Evolutionary conservation across 35 echinoderm and acorn worm species (phyloP), one percentile per base, ranked within the genome.

Genomic region (Lytechinus variegatus): DNA sequence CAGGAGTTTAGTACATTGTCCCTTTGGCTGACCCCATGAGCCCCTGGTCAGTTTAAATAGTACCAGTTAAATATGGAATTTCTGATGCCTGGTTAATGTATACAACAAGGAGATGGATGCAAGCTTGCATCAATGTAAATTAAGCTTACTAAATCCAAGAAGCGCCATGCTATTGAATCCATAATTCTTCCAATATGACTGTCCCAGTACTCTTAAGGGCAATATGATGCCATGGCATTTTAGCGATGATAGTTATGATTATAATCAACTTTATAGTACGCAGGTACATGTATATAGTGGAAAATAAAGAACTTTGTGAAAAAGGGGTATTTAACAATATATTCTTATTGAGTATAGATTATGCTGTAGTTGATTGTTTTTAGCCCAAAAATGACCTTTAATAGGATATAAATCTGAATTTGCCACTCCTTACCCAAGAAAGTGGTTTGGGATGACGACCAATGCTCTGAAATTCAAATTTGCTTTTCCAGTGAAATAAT

Each of bases 71-170:
- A 24, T 24, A 24, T 12, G 21, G 21, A 79, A 79, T n/a, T 5
- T 24, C 14, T n/a, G 21, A 16, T 79, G 16, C 66, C 14, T 4
- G 21, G 6, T 6, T 24, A 79, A 79, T 79, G 66, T 79, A 79
- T 79, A 79, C 66, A 79, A 79, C 66, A 24, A 79, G 21, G 16
- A 19, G 16, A 79, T 24, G n/a, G 13, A 5, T 4, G 66, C 66
- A 79, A 79, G 66, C 66, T 79, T 79, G 66, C 66, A 79, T 79
- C 66, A 16, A 79, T 79, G 66, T 79, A 24, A 79, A 79, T 79
- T 79, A 79, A 79, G 66, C 16, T 79, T 24, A 16, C 19, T 79
- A 79, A 79, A 79, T 16, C 66, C 66, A 79, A 79, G 66, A 6
- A 79, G 66, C 16, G 19, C 16, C 21, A 79, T 24, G 66, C 3